These are phyloP conservation scores for Apodemia duryi DNA, from an alignment of 2,888 invertebrate genomes.

Conservation along the genomic window DNA sequence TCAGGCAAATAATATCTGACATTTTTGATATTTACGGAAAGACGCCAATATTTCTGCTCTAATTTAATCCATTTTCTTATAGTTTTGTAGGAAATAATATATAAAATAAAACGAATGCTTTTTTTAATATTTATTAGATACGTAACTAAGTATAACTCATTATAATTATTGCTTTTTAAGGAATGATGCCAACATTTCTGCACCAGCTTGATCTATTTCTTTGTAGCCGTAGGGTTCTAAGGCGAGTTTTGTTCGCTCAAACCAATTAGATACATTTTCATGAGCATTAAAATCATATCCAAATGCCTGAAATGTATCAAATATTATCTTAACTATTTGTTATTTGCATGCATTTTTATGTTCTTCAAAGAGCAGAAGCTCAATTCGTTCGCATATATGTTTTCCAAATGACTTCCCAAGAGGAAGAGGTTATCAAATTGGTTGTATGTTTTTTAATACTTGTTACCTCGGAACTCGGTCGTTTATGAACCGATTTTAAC, in stretches of 20 bases:
- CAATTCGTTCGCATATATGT: no score
- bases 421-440: no score
- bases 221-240: constrained; percentile 84
- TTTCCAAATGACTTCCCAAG: no score
- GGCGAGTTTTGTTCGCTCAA: constrained; percentile 81
- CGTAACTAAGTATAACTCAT: constrained; percentile 22
- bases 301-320: constrained; percentile 57
- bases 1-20: no score
- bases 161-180: constrained; percentile 59
- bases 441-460: no score
- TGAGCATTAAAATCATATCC: constrained; percentile 76
- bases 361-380: no score
- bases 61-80: no score
- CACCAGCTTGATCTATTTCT: constrained; percentile 81
- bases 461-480: no score
- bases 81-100: not conserved
- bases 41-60: no score
- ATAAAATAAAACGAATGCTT: not conserved
- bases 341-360: no score
- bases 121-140: constrained; percentile 13
- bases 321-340: not conserved
- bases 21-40: no score
- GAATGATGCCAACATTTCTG: constrained; percentile 73
- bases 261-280: constrained; percentile 82
- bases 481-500: no score